Evolutionary conservation across 1,140 invertebrate species (phyloP).

Genomic region (Apis florea): DNA sequence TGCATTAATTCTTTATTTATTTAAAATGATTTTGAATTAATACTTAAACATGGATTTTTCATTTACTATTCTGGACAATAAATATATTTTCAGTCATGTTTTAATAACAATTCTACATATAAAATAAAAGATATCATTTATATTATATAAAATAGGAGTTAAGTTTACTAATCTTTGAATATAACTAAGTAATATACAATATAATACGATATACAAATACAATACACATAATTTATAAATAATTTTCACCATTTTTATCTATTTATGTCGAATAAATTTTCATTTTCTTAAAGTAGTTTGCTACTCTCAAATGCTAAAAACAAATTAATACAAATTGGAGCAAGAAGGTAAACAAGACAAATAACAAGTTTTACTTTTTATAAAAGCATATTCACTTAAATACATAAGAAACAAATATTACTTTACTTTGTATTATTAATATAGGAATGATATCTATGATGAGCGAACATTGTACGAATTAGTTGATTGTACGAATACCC

Average conservation of each 20-base stretch:
- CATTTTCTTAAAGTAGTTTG: conserved; percentile 3
- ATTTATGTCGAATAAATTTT: background rate
- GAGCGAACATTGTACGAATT: conserved; percentile 58
- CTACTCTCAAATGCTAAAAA: conserved; percentile 5
- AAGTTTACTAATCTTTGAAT: conserved; percentile 23
- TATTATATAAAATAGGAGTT: conserved; percentile 57
- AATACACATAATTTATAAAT: conserved; percentile 26
- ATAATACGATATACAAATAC: conserved; percentile 28
- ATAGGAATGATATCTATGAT: conserved; percentile 73
- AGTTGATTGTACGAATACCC: conserved; percentile 60
- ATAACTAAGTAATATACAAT: conserved; percentile 38
- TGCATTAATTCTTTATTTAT: conserved; percentile 28
- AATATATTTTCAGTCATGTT: conserved; percentile 41
- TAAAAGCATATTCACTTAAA: conserved; percentile 65
- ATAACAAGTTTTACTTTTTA: conserved; percentile 64
- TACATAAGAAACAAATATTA: conserved; percentile 64
- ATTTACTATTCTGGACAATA: conserved; percentile 44
- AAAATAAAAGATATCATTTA: conserved; percentile 55
- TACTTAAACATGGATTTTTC: conserved; percentile 39
- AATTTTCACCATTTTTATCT: background rate
- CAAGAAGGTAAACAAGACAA: conserved; percentile 52
- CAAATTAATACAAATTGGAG: background rate
- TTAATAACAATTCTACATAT: conserved; percentile 56
- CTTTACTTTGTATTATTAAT: conserved; percentile 70
- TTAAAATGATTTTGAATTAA: conserved; percentile 47